Conservation (phyloP, 2,888 invertebrate genomes). For the Danaus chrysippus region DNA sequence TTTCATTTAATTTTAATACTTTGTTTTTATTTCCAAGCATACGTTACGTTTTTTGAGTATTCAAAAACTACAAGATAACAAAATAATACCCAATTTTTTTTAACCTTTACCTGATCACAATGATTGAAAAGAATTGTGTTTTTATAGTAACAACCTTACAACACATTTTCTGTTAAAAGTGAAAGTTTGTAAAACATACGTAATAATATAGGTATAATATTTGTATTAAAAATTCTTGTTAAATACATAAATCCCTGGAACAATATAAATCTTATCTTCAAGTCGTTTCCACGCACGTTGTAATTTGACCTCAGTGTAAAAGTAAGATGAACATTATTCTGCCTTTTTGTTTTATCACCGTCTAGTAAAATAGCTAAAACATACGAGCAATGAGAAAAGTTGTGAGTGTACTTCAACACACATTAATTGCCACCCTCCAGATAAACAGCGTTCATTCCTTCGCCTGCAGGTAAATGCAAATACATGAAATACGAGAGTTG, state of each 20-base stretch:
- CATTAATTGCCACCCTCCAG: slow-evolving; percentile 56
- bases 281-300: slow-evolving; percentile 29
- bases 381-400: slow-evolving; percentile 47
- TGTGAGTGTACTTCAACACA: slow-evolving; percentile 46
- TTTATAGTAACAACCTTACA: slow-evolving; percentile 40
- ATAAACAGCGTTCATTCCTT: slow-evolving; percentile 42
- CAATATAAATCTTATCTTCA: slow-evolving; percentile 3
- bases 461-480: slow-evolving; percentile 62
- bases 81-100: slow-evolving; percentile 30
- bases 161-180: slow-evolving; percentile 59
- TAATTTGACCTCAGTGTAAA: slow-evolving; percentile 35
- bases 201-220: neutral
- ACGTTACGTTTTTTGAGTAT: slow-evolving; percentile 16
- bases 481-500: slow-evolving; percentile 35
- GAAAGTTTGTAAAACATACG: slow-evolving; percentile 44
- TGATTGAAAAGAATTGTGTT: slow-evolving; percentile 36
- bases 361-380: slow-evolving; percentile 37
- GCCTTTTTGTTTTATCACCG: slow-evolving; percentile 40
- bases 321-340: slow-evolving; percentile 36
- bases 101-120: slow-evolving; percentile 25
- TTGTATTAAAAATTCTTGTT: no score
- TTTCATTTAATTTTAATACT: no score
- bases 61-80: slow-evolving; percentile 17
- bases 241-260: no score
- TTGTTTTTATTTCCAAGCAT: no score